A percentile compares a stretch with the other conserved stretches of the same genome.
phyloP scores from a whole-genome alignment of 2,113 vertebrate genomes.

The Scomber colias region DNA sequence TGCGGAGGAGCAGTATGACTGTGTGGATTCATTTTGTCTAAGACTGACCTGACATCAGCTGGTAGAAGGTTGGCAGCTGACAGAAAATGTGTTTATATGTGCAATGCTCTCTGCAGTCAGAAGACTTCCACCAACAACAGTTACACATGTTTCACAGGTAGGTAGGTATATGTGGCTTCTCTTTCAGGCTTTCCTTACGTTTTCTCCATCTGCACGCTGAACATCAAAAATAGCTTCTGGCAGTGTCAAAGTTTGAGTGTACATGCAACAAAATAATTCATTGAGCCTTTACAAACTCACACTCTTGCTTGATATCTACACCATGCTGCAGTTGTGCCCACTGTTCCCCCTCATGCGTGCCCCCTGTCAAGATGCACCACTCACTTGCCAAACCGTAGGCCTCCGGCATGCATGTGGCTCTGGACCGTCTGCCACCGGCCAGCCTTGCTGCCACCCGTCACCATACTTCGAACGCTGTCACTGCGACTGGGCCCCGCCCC shows the following conservation, averaged over 20 bases:
- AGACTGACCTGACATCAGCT: slow-evolving; percentile 35
- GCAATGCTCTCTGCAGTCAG: slow-evolving; percentile 26
- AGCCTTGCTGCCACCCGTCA: slow-evolving; percentile 91
- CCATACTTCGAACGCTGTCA: slow-evolving; percentile 94
- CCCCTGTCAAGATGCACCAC: slow-evolving; percentile 80
- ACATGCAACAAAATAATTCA: slow-evolving; percentile 59
- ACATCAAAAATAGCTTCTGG: slow-evolving; percentile 13
- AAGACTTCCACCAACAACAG: slow-evolving; percentile 8
- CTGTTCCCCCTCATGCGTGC: slow-evolving; percentile 72
- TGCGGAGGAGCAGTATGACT: slow-evolving; percentile 34
- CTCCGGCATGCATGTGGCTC: slow-evolving; percentile 98
- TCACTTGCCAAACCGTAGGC: slow-evolving; percentile 98
- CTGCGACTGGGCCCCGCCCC: slow-evolving; percentile 92
- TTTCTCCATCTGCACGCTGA: slow-evolving; percentile 13
- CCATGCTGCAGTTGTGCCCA: slow-evolving; percentile 74
- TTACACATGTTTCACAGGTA: slow-evolving; percentile 39
- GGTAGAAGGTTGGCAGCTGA: slow-evolving; percentile 33
- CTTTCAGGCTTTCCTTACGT: slow-evolving; percentile 12
- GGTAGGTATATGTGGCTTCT: not conserved
- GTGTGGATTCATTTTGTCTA: slow-evolving; percentile 34
- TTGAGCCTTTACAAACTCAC: slow-evolving; percentile 43
- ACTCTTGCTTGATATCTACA: slow-evolving; percentile 53
- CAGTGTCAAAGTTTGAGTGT: slow-evolving; percentile 2
- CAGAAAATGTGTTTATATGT: slow-evolving; percentile 46
- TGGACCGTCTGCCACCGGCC: slow-evolving; percentile 97